Evolutionary conservation across 2,888 invertebrate species (phyloP).

Genomic region (Zaprionus lineosus): DNA sequence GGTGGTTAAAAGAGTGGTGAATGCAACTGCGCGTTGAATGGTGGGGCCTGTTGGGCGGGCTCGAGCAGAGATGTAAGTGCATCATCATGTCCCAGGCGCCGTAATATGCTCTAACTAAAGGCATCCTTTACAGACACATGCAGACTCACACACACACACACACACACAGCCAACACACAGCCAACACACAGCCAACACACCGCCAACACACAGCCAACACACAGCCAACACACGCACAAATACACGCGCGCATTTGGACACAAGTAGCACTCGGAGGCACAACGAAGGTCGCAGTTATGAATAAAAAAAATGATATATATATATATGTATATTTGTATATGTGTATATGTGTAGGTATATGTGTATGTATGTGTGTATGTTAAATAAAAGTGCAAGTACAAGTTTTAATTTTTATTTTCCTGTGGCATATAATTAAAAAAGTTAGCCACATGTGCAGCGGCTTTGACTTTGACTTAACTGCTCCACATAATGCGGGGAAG

Average conservation of each 20-base stretch:
- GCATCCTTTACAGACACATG: conserved; percentile 16
- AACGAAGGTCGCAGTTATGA: conserved; percentile 36
- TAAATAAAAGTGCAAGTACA: conserved; percentile 31
- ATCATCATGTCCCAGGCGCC: conserved; percentile 54
- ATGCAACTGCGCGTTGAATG: not conserved
- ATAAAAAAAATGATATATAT: not conserved
- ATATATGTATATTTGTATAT: not conserved
- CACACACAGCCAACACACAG: no score
- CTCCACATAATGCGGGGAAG: conserved; percentile 14
- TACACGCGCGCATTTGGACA: conserved; percentile 16
- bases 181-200: no score
- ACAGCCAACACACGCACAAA: no score
- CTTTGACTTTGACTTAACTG: conserved; percentile 33
- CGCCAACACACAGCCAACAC: no score
- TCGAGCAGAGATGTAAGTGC: conserved; percentile 54
- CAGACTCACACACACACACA: conserved; percentile 7
- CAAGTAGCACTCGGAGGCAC: conserved; percentile 35
- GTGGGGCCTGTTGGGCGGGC: no score
- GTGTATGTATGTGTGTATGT: no score
- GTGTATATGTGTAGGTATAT: no score
- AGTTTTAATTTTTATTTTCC: conserved; percentile 51
- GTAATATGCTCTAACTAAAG: conserved; percentile 41
- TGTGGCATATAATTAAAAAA: conserved; percentile 61
- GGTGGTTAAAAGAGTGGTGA: conserved; percentile 25
- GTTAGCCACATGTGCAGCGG: conserved; percentile 36